These are phyloP conservation scores for Nemapogon koenigi DNA, from an alignment of 2,888 invertebrate species.

Conservation along the genomic window DNA sequence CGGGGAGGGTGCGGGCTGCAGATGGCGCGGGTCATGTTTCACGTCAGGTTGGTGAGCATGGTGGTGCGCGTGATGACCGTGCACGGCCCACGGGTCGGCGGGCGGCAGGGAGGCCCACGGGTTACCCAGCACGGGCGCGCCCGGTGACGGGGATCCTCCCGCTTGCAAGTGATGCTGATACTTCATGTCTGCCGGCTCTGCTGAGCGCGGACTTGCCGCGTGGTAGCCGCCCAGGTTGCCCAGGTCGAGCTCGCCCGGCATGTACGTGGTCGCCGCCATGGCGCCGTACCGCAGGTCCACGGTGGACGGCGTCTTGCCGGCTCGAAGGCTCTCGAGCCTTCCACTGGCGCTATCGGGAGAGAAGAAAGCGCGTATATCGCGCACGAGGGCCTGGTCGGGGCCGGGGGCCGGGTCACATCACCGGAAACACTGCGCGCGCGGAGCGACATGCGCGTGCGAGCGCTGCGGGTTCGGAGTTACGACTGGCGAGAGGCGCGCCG, in stretches of 20 bases:
- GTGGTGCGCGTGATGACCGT: constrained; percentile 78
- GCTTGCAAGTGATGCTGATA: constrained; percentile 90
- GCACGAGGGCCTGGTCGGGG: constrained; percentile 50
- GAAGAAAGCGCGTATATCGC: constrained; percentile 56
- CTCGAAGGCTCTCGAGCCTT: constrained; percentile 65
- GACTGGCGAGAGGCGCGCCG: constrained; percentile 45
- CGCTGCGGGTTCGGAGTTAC: constrained; percentile 60
- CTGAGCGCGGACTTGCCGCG: constrained; percentile 85
- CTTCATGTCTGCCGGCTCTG: constrained; percentile 94
- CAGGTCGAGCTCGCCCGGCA: constrained; percentile 88
- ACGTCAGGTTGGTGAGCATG: constrained; percentile 77
- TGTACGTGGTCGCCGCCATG: constrained; percentile 97
- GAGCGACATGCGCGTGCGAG: constrained; percentile 69
- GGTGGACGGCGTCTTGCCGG: constrained; percentile 69
- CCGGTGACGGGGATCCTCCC: constrained; percentile 64
- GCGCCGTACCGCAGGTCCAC: constrained; percentile 72
- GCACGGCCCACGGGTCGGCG: constrained; percentile 84
- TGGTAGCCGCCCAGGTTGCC: constrained; percentile 83
- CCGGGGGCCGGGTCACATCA: constrained; percentile 63
- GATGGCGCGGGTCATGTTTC: constrained; percentile 75
- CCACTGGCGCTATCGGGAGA: constrained; percentile 53
- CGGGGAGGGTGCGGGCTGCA: constrained; percentile 51
- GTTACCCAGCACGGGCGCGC: constrained; percentile 67
- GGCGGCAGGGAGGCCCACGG: constrained; percentile 88
- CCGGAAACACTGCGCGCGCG: constrained; percentile 33